Evolutionary conservation across 1,140 invertebrate species (phyloP).

Genomic region (Ladona fulva): DNA sequence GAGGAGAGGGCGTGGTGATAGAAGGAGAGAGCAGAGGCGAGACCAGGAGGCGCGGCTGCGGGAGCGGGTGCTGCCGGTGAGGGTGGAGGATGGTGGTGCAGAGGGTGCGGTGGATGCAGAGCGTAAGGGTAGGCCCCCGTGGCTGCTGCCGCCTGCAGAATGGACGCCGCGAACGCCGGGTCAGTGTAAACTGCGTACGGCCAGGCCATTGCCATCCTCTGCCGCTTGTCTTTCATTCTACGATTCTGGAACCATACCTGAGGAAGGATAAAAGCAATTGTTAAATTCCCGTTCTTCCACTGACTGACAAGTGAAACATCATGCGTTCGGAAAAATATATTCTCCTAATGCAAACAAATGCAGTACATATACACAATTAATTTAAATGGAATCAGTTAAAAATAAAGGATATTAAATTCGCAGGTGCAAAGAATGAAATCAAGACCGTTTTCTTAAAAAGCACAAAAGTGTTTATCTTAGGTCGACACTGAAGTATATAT

Average conservation of each 20-base stretch:
- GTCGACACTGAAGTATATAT: too few relatives aligned
- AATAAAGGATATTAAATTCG: too few relatives aligned
- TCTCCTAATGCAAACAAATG: too few relatives aligned
- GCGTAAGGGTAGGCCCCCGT: constrained; percentile 39
- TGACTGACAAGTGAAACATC: too few relatives aligned
- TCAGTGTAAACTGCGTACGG: constrained; percentile 91
- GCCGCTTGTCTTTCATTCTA: constrained; percentile 97
- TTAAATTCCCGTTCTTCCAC: too few relatives aligned
- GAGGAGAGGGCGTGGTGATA: constrained; percentile 15
- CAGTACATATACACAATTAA: too few relatives aligned
- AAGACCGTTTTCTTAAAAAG: too few relatives aligned
- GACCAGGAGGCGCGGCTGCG: constrained; percentile 34
- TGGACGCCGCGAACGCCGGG: constrained; percentile 80
- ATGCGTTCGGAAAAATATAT: too few relatives aligned
- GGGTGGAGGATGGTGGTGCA: constrained; percentile 31
- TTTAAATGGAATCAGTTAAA: too few relatives aligned
- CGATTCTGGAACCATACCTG: constrained; percentile 99
- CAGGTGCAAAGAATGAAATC: too few relatives aligned
- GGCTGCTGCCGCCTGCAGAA: constrained; percentile 78
- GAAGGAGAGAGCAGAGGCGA: constrained; percentile 31
- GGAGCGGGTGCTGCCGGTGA: constrained; percentile 37
- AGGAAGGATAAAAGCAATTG: constrained; percentile 36
- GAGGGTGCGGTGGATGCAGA: constrained; percentile 37
- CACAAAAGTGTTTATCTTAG: too few relatives aligned
- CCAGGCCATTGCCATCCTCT: constrained; percentile 87